Conservation (phyloP, 2,888 invertebrate species). For the Tiliacea citrago region DNA sequence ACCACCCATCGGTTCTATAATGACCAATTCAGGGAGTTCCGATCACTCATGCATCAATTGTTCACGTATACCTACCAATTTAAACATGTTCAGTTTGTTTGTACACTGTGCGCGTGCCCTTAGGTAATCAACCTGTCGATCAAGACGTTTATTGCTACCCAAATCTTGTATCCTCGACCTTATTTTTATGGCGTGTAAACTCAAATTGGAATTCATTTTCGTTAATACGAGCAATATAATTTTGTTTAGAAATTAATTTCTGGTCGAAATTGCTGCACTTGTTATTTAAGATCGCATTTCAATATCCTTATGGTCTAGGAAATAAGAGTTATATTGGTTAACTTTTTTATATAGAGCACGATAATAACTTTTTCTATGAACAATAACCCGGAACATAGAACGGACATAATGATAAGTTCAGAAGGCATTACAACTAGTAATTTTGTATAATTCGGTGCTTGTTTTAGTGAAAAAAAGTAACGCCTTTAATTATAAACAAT, state of each 20-base stretch:
- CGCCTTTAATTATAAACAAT: conserved; percentile 81
- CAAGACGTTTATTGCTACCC: conserved; percentile 46
- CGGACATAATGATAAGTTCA: conserved; percentile 72
- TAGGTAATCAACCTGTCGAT: conserved; percentile 71
- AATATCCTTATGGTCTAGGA: conserved; percentile 18
- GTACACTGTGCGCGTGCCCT: conserved; percentile 70
- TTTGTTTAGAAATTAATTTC: conserved; percentile 68
- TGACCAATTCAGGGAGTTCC: conserved; percentile 71
- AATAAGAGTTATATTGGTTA: conserved; percentile 42
- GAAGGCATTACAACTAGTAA: conserved; percentile 76
- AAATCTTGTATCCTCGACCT: conserved; percentile 42
- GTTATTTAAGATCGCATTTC: conserved; percentile 51
- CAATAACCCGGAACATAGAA: conserved; percentile 62
- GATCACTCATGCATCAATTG: conserved; percentile 63
- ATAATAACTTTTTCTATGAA: conserved; percentile 60
- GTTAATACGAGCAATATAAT: conserved; percentile 43
- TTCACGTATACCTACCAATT: conserved; percentile 52
- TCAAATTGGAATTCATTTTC: conserved; percentile 36
- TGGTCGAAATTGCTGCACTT: conserved; percentile 55
- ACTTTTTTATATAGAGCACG: conserved; percentile 19
- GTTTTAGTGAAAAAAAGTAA: conserved; percentile 77
- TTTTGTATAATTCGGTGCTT: conserved; percentile 81
- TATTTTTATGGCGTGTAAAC: conserved; percentile 43
- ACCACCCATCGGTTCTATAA: conserved; percentile 68
- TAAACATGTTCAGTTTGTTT: conserved; percentile 61